Percentiles rank a stretch among this genome's conserved stretches.
Evolutionary conservation across 2,888 invertebrate species (phyloP).

Genomic region (Drosophila cracens): DNA sequence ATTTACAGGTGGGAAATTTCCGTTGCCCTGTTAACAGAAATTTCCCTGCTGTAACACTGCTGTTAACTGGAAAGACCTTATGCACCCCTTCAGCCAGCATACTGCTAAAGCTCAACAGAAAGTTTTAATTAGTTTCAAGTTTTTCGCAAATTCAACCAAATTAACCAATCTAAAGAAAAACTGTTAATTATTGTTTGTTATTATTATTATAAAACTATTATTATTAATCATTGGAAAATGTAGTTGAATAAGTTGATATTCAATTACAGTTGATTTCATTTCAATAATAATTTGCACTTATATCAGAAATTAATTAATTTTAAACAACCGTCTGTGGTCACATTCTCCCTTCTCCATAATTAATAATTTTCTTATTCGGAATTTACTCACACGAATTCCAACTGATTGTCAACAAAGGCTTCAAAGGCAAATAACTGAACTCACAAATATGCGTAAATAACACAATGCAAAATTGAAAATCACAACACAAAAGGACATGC

Average conservation of each 20-base stretch:
- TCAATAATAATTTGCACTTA: background rate
- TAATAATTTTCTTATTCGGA: background rate
- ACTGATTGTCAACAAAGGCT: background rate
- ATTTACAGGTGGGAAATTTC: slow-evolving; percentile 37
- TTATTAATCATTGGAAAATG: background rate
- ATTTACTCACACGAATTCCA: background rate
- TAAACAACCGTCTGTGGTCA: background rate
- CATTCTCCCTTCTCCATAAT: background rate
- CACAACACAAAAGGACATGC: background rate
- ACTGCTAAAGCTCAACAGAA: background rate
- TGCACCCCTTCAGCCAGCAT: background rate
- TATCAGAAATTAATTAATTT: background rate
- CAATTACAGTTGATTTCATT: background rate
- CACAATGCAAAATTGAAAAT: background rate
- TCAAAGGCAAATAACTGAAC: background rate
- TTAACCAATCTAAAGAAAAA: background rate
- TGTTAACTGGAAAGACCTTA: slow-evolving; percentile 14
- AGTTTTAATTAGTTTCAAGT: background rate
- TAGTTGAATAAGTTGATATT: background rate
- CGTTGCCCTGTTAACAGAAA: slow-evolving; percentile 29
- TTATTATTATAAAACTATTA: no score
- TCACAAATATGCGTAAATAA: background rate
- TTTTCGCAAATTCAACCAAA: background rate
- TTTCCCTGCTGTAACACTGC: slow-evolving; percentile 41
- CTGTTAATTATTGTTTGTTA: background rate